These are phyloP conservation scores for Galaxea fascicularis DNA, from an alignment of 92 coral and sea anemone genomes.

Conservation along the genomic window DNA sequence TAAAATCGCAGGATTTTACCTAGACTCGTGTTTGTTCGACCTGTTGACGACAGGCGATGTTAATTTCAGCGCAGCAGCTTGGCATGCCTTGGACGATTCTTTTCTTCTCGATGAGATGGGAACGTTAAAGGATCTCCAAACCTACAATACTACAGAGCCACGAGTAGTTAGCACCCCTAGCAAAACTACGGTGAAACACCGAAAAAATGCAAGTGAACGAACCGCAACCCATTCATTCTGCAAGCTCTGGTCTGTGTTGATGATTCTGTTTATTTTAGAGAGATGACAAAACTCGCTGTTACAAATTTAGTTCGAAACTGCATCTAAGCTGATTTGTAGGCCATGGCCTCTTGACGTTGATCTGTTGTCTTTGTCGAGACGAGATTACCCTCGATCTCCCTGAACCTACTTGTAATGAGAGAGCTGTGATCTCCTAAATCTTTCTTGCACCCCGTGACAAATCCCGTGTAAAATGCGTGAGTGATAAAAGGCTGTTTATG, in stretches of 20 bases:
- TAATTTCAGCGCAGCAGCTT: conserved; percentile 89
- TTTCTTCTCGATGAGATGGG: conserved; percentile 74
- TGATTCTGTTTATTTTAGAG: conserved; percentile 26
- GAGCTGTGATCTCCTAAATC: not conserved
- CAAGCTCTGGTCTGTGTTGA: conserved; percentile 3
- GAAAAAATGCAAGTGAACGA: conserved; percentile 12
- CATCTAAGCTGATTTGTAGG: conserved; percentile 1
- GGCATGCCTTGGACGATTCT: conserved; percentile 87
- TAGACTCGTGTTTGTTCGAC: conserved; percentile 96
- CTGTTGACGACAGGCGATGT: conserved; percentile 83
- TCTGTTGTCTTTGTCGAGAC: conserved; percentile 1
- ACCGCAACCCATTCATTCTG: conserved; percentile 5
- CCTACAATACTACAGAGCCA: conserved; percentile 64
- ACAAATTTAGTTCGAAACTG: not conserved
- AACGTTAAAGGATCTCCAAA: conserved; percentile 61
- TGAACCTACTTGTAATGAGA: conserved; percentile 30
- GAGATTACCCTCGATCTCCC: conserved; percentile 37
- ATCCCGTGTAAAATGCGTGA: conserved; percentile 8
- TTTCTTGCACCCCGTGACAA: not conserved
- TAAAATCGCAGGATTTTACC: conserved; percentile 83
- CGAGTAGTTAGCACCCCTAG: not conserved
- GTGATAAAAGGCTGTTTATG: conserved; percentile 26
- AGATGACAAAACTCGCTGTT: conserved; percentile 22
- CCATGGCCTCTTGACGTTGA: not conserved
- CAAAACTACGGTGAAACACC: not conserved